Base-by-base conservation (phyloP, 2,888 invertebrate species). In the Tridacna gigas region DNA sequence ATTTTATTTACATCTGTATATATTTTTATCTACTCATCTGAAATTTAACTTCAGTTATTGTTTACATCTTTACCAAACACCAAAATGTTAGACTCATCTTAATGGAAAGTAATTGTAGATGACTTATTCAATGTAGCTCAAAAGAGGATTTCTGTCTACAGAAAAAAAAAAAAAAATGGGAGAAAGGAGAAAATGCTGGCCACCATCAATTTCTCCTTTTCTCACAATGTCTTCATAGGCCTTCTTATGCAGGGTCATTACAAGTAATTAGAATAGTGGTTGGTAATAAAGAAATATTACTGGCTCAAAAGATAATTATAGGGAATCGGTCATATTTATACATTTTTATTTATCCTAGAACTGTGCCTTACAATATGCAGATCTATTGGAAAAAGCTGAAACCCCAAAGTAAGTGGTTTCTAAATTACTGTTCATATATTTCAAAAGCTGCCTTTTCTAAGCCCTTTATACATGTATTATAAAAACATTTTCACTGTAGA, bases 321-420 rank as follows among this genome's bases (percentile, higher is more conserved):
- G 7, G 37, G 37, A 37, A 37, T 37, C 7, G 37, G 56, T 20
- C 56, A 5, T 20, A 56, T 56, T 5, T 5, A 20, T 56, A 22
- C 13, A 9, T 1, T 63, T 45, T 28, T 67, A 4, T 67, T 45
- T n/a, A 3, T 91, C 93, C 61, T 90, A 95, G 95, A 97, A 97
- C 89, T 98, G 98, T 95, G 98, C 98, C 0, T 96, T 97, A 0
- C 98, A 98, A 92, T 99, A 98, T 95, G 97, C 97, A 20, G 96
- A 96, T 26, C 94, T 98, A 12, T 94, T 98, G 25, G 97, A 97
- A 92, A 97, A 97, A 94, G 97, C 97, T 18, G 98, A 97, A 94
- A 97, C 97, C 56, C 97, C 98, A 0, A 98, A 97, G 95, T 95
- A 92, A 92, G 94, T 88, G 20, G 3, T 15, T 56, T 56, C 9